Percentiles rank a stretch among this genome's conserved stretches.
phyloP scores from a whole-genome alignment of 2,888 invertebrate species.

The Pollenia labialis region DNA sequence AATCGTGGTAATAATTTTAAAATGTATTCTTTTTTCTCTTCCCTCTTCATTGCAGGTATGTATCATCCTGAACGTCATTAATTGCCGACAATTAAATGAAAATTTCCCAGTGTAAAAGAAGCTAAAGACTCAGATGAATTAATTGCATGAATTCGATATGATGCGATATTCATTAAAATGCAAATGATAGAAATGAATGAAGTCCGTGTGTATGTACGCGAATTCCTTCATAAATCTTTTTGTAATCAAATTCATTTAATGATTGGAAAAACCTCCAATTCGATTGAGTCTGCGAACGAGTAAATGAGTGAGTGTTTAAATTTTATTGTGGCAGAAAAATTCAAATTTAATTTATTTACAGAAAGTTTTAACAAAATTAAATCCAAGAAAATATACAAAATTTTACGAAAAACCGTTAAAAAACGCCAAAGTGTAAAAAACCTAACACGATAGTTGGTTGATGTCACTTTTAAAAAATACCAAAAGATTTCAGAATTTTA shows the following conservation, averaged over 20 bases:
- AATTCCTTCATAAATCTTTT: conserved; percentile 43
- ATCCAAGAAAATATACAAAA: not conserved
- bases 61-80: conserved; percentile 43
- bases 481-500: too few relatives aligned
- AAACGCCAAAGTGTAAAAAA: too few relatives aligned
- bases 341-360: not conserved
- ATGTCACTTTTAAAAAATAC: too few relatives aligned
- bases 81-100: conserved; percentile 57
- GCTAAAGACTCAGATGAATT: not conserved
- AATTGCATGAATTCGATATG: not conserved
- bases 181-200: conserved; percentile 2
- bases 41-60: conserved; percentile 65
- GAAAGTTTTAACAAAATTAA: not conserved
- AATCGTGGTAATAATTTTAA: conserved; percentile 28
- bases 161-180: not conserved
- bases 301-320: not conserved
- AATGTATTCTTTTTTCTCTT: conserved; percentile 12
- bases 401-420: not conserved
- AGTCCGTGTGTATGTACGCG: not conserved
- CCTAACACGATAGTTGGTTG: too few relatives aligned
- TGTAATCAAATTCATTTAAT: conserved; percentile 38
- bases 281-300: conserved; percentile 2
- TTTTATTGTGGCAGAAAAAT: conserved; percentile 11
- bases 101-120: conserved; percentile 27
- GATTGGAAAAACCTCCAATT: conserved; percentile 14